A percentile compares a stretch with the other conserved stretches of the same genome.
Evolutionary conservation across 2,888 invertebrate species (phyloP).

Genomic region (Eilema caniola): DNA sequence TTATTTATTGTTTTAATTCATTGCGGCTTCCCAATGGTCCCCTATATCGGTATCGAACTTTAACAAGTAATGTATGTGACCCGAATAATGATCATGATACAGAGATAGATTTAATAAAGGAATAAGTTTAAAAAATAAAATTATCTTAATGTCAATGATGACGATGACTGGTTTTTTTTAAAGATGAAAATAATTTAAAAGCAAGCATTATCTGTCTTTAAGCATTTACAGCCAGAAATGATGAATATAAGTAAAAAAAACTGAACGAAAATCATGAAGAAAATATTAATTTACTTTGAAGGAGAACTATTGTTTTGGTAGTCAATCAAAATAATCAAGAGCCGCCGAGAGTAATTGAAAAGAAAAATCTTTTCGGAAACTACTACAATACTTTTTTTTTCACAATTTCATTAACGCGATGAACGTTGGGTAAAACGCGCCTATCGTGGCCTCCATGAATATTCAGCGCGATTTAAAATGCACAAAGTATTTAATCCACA

Average conservation of each 20-base stretch:
- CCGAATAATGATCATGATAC: too few species aligned
- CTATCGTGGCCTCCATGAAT: constrained; percentile 35
- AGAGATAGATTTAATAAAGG: too few species aligned
- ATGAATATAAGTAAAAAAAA: background rate
- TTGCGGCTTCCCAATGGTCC: too few species aligned
- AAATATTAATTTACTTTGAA: background rate
- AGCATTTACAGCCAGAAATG: background rate
- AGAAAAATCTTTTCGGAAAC: background rate
- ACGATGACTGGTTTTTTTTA: too few species aligned
- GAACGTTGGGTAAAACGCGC: constrained; percentile 23
- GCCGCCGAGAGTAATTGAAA: background rate
- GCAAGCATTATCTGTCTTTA: too few species aligned
- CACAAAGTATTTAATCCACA: constrained; percentile 36
- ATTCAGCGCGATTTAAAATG: constrained; percentile 39
- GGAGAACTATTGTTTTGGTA: background rate
- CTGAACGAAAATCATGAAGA: background rate
- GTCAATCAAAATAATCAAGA: constrained; percentile 1
- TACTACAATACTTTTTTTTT: constrained; percentile 17
- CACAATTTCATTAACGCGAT: constrained; percentile 32
- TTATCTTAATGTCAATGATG: too few species aligned
- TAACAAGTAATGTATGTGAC: too few species aligned
- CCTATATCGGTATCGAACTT: too few species aligned
- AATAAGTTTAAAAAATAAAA: too few species aligned
- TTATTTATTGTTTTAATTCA: too few species aligned
- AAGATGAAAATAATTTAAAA: too few species aligned